These are phyloP conservation scores for Castor canadensis DNA, from an alignment of 2,113 vertebrate genomes.

Conservation along the genomic window DNA sequence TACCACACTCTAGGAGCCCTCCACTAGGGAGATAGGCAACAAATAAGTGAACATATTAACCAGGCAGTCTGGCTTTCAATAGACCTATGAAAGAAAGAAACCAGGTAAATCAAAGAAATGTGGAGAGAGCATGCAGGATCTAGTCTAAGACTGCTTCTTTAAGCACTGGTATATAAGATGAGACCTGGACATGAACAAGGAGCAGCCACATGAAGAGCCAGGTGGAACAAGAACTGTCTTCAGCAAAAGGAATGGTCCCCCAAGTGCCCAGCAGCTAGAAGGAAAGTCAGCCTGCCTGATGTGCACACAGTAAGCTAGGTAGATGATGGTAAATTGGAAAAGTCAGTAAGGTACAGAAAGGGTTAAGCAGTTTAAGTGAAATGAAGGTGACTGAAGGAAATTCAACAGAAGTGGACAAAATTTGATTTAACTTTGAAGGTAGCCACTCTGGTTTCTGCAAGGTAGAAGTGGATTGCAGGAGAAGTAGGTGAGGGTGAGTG, in stretches of 20 bases:
- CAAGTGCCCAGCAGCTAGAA: no score
- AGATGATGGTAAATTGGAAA: neutral
- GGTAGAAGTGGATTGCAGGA: neutral
- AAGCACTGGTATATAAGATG: neutral
- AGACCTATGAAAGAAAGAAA: neutral
- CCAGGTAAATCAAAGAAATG: neutral
- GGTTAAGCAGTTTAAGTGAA: neutral
- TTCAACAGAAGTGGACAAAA: neutral
- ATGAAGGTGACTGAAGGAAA: neutral
- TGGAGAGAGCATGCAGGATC: rapidly evolving
- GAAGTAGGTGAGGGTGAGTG: no score
- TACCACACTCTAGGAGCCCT: neutral
- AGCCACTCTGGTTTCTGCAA: no score
- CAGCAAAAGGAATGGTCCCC: no score
- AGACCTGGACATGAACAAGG: neutral
- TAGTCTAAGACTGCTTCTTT: neutral
- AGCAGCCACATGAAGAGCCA: neutral
- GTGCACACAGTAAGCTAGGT: no score
- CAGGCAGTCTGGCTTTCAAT: neutral
- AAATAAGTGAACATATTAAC: neutral
- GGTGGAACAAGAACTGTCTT: rapidly evolving
- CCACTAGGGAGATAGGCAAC: neutral
- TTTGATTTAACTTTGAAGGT: neutral
- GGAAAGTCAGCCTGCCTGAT: rapidly evolving
- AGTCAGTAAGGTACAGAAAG: neutral